These are phyloP conservation scores for Sthenelais limicola DNA, from an alignment of 2,888 invertebrate genomes.

Conservation along the genomic window DNA sequence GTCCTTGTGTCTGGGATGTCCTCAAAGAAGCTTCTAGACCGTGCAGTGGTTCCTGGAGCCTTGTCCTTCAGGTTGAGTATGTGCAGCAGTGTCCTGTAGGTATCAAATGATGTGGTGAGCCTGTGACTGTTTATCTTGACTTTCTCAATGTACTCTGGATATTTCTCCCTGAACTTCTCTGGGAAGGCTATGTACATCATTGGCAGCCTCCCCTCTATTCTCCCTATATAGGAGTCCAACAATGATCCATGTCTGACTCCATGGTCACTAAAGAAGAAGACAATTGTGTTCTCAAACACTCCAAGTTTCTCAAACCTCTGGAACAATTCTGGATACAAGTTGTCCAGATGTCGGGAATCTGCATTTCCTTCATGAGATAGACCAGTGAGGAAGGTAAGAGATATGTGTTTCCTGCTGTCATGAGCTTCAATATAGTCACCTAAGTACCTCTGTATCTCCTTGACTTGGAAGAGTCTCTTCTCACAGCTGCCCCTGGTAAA, in stretches of 20 bases:
- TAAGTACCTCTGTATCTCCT: too few relatives aligned
- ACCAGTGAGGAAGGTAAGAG: not conserved
- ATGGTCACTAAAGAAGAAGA: conserved; percentile 9
- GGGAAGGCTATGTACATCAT: conserved; percentile 6
- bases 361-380: not conserved
- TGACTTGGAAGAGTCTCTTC: too few relatives aligned
- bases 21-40: not conserved
- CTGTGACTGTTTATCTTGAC: not conserved
- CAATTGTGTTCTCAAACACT: not conserved
- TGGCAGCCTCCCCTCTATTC: conserved; percentile 11
- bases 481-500: not conserved
- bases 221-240: not conserved
- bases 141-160: not conserved
- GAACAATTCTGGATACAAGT: not conserved
- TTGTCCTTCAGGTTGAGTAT: not conserved
- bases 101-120: conserved; percentile 4
- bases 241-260: not conserved
- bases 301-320: not conserved
- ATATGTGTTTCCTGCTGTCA: too few relatives aligned
- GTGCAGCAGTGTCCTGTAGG: not conserved
- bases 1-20: not conserved
- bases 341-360: not conserved
- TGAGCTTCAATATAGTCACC: too few relatives aligned
- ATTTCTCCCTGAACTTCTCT: not conserved
- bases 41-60: too few relatives aligned